Percentiles rank a stretch among this genome's conserved stretches.
phyloP scores from a whole-genome alignment of 2,888 invertebrate species.

The Acanthosepion pharaonis region DNA sequence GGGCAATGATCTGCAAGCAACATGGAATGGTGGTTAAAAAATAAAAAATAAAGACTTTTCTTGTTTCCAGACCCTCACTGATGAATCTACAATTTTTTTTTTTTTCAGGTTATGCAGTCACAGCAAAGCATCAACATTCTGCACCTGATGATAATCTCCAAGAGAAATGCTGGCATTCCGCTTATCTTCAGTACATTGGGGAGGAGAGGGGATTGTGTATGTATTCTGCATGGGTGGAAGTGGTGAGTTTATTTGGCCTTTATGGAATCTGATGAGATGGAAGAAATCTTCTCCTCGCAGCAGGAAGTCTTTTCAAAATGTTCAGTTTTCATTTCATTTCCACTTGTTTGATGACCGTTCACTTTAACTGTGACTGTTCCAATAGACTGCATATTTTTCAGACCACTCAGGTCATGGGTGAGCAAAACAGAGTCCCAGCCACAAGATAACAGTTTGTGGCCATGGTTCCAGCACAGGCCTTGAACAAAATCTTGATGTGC shows the following conservation, averaged over 20 bases:
- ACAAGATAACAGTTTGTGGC: constrained; percentile 77
- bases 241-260: constrained; percentile 5
- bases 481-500: constrained; percentile 78
- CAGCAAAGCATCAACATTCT: background rate
- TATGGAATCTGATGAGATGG: constrained; percentile 33
- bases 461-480: constrained; percentile 78
- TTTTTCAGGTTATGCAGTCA: background rate
- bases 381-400: background rate
- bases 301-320: constrained; percentile 36
- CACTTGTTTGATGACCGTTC: background rate
- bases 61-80: background rate
- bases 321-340: constrained; percentile 37
- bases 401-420: constrained; percentile 47
- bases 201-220: background rate
- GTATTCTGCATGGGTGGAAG: background rate
- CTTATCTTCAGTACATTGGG: background rate
- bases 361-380: background rate
- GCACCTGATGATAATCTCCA: background rate
- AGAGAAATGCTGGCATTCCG: background rate
- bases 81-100: background rate
- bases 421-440: constrained; percentile 77
- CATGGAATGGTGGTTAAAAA: background rate
- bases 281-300: background rate
- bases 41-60: background rate
- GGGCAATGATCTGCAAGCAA: background rate